phyloP scores from a whole-genome alignment of 2,888 invertebrate species.

The Dexiosoma caninum region DNA sequence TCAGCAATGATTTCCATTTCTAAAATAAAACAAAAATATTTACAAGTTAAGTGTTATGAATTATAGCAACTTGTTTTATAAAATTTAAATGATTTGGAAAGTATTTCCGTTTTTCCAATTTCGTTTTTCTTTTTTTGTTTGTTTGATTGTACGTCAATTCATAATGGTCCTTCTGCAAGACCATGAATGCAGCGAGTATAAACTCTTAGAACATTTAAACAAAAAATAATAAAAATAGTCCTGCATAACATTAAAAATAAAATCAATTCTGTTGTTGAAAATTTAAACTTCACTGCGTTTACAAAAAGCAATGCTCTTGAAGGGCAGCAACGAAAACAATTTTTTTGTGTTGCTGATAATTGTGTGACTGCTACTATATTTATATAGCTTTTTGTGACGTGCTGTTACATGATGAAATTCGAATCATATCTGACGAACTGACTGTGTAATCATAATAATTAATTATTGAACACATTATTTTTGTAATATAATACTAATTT shows the following conservation, averaged over 20 bases:
- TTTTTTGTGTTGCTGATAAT: not conserved
- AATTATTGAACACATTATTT: no score
- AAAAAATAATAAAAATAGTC: slow-evolving; percentile 8
- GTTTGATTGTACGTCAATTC: not conserved
- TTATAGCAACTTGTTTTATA: not conserved
- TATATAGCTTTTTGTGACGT: not conserved
- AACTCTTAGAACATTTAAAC: not conserved
- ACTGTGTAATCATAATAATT: not conserved
- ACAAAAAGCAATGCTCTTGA: slow-evolving; percentile 52
- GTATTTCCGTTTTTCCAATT: slow-evolving; percentile 19
- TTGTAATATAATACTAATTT: no score
- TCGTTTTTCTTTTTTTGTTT: not conserved
- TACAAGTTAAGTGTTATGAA: not conserved
- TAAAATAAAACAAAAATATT: slow-evolving; percentile 75
- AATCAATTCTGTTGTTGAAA: slow-evolving; percentile 49
- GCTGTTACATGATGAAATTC: slow-evolving; percentile 28
- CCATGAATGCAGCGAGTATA: slow-evolving; percentile 27
- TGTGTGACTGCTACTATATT: not conserved
- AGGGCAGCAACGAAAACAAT: slow-evolving; percentile 8
- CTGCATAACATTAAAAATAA: slow-evolving; percentile 19
- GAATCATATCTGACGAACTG: slow-evolving; percentile 23
- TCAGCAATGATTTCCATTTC: slow-evolving; percentile 92
- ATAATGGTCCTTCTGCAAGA: slow-evolving; percentile 46
- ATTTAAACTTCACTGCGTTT: slow-evolving; percentile 45
- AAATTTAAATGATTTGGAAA: slow-evolving; percentile 24